These are phyloP conservation scores for Drosophila affinis DNA, from an alignment of 2,888 invertebrate species.

Conservation along the genomic window DNA sequence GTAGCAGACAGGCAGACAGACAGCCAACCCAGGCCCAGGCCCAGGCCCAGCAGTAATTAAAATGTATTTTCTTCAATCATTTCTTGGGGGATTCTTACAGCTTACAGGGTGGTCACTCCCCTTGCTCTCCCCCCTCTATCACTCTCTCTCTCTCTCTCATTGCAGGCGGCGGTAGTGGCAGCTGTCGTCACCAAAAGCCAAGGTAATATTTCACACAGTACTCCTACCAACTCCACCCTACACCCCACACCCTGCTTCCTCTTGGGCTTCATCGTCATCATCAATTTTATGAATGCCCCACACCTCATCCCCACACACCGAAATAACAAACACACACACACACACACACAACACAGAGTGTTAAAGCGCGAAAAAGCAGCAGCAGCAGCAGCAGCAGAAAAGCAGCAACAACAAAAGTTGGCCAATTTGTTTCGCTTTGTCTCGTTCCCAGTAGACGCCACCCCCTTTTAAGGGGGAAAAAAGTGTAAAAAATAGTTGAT, in stretches of 20 bases:
- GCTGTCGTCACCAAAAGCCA: constrained; percentile 62
- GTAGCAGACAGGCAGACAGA: not conserved
- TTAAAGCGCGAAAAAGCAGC: constrained; percentile 73
- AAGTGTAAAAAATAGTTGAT: not conserved
- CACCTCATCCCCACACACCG: not conserved
- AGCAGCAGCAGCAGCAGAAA: constrained; percentile 1
- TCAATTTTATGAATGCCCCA: constrained; percentile 62
- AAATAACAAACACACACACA: constrained; percentile 1
- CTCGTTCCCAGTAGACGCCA: constrained; percentile 50
- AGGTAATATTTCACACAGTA: constrained; percentile 63
- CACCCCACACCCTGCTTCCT: not conserved
- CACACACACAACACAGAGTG: constrained; percentile 54
- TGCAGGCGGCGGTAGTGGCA: constrained; percentile 34
- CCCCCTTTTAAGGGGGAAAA: not conserved
- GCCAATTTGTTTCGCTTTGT: constrained; percentile 79
- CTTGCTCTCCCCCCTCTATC: not conserved
- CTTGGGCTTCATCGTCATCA: constrained; percentile 50
- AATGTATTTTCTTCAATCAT: constrained; percentile 70
- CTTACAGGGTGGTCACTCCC: constrained; percentile 55
- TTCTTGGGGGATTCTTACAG: constrained; percentile 34
- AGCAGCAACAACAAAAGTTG: constrained; percentile 54
- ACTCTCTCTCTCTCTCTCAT: not conserved
- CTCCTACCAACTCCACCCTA: constrained; percentile 46
- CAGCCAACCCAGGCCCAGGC: not conserved
- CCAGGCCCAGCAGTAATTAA: constrained; percentile 63